Percentiles rank a stretch among this genome's conserved stretches.
Evolutionary conservation across 2,113 vertebrate genomes (phyloP).

Genomic region (Stegastes partitus): DNA sequence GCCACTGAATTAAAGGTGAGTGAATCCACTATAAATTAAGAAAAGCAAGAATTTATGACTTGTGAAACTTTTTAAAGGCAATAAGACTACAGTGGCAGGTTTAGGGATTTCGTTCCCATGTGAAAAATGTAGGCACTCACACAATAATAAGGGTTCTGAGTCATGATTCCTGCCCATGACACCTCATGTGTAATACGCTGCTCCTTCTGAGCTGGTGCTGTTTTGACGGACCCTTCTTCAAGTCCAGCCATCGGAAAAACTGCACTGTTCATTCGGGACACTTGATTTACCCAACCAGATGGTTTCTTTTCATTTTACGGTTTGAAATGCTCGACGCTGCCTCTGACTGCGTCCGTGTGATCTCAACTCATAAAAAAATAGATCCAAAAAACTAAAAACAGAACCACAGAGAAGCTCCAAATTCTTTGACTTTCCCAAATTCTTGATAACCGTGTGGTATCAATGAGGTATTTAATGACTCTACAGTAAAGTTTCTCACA

Average conservation of each 20-base stretch:
- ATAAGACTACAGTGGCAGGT: neutral
- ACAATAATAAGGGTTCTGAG: neutral
- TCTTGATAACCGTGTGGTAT: neutral
- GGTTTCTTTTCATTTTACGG: neutral
- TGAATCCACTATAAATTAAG: conserved; percentile 1
- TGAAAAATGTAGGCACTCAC: conserved; percentile 1
- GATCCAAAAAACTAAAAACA: conserved; percentile 20
- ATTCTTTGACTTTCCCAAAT: neutral
- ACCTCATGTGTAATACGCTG: too few relatives aligned
- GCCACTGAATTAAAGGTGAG: neutral
- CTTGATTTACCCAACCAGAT: neutral
- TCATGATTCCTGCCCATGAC: neutral
- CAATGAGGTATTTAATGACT: conserved; percentile 41
- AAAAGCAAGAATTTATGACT: neutral
- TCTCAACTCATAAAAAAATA: neutral
- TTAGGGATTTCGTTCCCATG: neutral
- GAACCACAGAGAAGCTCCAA: conserved; percentile 4
- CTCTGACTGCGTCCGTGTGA: too few relatives aligned
- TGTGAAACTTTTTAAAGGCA: neutral
- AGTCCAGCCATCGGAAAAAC: neutral
- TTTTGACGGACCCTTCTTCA: neutral
- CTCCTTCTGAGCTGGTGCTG: neutral
- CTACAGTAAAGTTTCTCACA: neutral
- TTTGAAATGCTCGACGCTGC: neutral
- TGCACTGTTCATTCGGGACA: neutral